Evolutionary conservation across 2,888 invertebrate species (phyloP), one percentile per base, ranked within the genome.

Genomic region (Leucoptera coffeella): DNA sequence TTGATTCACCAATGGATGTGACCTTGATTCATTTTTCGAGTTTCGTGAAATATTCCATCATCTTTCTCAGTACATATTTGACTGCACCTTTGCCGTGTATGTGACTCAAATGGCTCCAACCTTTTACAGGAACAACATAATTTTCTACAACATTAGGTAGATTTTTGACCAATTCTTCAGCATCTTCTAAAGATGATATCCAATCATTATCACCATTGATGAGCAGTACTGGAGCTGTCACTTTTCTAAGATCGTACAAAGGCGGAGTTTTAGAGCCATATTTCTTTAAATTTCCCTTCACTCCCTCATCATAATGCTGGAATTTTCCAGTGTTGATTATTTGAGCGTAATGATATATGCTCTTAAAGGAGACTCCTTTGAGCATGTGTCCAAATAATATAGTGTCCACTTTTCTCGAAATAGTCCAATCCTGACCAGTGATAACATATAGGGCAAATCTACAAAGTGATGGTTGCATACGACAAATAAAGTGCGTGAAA

Each of bases 71-170:
- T 2, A 59, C 48, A 11, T 45, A 37, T 26, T 43, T 40, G 3
- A 49, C 51, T 1, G 54, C 55, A 25, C 44, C 41, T 0, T 34
- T 41, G 4, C 50, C 69, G 53, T 55, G 60, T 2, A 67, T 12
- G 27, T 59, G 54, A 28, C 61, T 64, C 25, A 57, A 50, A 33
- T 72, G 71, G 37, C 69, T 65, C 57, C 62, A 71, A 29, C 45
- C 40, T 12, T 60, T 50, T 38, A 73, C 56, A 1, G 75, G 72
- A 21, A 82, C 74, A 15, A 75, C 41, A 38, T 76, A 76, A 38
- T 72, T 72, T 34, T 76, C 76, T 15, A 76, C 41, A 4, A 76
- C 51, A 41, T 78, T 78, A 4, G 75, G 73, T 22, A 85, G 45
- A 31, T 61, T 58, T 1, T 56, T 49, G 7, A 57, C 55, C 27